These are phyloP conservation scores for Brachypodius melanocephalos DNA, from an alignment of 2,113 vertebrate genomes.

Conservation along the genomic window DNA sequence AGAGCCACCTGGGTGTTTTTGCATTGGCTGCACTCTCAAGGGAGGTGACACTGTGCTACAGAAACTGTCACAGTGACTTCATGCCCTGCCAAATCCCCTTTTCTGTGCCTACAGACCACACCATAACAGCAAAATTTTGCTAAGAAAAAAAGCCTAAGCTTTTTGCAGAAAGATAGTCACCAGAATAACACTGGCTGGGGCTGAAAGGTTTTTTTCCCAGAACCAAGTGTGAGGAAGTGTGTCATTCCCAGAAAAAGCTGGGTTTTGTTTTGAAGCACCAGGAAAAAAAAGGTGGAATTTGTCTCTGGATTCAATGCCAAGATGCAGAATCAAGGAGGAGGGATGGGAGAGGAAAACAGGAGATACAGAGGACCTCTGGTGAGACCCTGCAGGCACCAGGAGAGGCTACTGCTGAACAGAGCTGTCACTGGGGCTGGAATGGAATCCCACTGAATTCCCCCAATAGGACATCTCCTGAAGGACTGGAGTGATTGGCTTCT, in stretches of 20 bases:
- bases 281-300: background rate
- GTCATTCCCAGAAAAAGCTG: background rate
- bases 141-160: background rate
- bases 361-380: background rate
- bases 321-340: background rate
- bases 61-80: background rate
- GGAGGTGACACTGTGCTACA: background rate
- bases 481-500: background rate
- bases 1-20: background rate
- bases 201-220: background rate
- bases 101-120: background rate
- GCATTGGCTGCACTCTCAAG: fast-evolving
- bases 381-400: background rate
- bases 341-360: background rate
- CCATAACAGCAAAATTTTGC: background rate
- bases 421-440: background rate
- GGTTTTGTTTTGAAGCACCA: background rate
- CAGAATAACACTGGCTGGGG: background rate
- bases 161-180: background rate
- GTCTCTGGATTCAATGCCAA: background rate
- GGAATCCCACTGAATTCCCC: fast-evolving
- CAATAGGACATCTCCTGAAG: background rate
- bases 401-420: background rate
- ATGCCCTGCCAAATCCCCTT: background rate
- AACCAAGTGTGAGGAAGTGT: background rate